Evolutionary conservation across 2,888 invertebrate species (phyloP), one percentile per base, ranked within the genome.

Genomic region (Taphrorychus bicolor): DNA sequence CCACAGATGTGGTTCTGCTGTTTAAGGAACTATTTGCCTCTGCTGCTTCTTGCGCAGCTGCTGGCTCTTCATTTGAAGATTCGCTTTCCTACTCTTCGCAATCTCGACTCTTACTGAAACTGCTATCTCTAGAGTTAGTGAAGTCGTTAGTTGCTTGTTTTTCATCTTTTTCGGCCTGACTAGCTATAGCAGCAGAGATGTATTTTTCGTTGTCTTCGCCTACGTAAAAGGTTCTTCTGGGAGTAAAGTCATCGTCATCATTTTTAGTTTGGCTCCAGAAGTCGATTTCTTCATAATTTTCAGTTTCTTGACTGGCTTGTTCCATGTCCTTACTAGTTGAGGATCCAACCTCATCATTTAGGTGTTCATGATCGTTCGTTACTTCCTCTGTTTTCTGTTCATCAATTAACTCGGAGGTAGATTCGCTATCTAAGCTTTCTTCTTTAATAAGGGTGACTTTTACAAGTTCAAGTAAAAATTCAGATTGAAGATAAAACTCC

Each of bases 81-180:
- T n/a, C n/a, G n/a, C n/a, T n/a, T n/a, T n/a, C n/a, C n/a, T n/a
- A n/a, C 64, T 48, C 54, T 40, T 40, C 14, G 53, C 24, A 32
- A 42, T 53, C 21, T n/a, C 19, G 69, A 69, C 78, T 78, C 75
- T 73, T 73, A 73, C 77, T 76, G 59, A 66, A 76, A 74, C 79
- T 82, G 73, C 78, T 79, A 75, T 76, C 67, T 23, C 74, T 79
- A 80, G 80, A 81, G 76, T 76, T 74, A 77, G 79, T 67, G 72
- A 80, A 81, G 75, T 73, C 45, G 17, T 7, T 59, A 21, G 11
- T 5, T 16, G 51, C 22, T 22, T 57, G n/a, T 24, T 41, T 45
- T 41, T 68, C 18, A 40, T 63, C 21, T 51, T 14, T 19, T 14
- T 48, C n/a, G 11, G 48, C 11, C 9, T 19, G 16, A 22, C 5